These are phyloP conservation scores for Tridacna gigas DNA, from an alignment of 2,888 invertebrate species.

Conservation along the genomic window DNA sequence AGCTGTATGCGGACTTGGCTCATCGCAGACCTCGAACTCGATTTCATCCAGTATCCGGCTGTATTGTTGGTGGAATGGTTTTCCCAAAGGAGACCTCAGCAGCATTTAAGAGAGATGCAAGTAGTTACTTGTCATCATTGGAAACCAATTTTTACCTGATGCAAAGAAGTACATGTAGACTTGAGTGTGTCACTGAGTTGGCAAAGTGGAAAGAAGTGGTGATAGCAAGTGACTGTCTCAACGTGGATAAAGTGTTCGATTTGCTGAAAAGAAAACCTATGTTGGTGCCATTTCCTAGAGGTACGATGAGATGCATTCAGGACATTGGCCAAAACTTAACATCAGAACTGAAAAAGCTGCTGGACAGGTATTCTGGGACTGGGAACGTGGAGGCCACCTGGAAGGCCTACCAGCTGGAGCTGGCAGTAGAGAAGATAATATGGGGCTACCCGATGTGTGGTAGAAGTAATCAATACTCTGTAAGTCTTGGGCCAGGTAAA, in stretches of 20 bases:
- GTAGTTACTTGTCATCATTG: slow-evolving; percentile 35
- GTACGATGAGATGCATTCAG: slow-evolving; percentile 10
- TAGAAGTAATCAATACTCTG: neutral
- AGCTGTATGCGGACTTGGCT: slow-evolving; percentile 20
- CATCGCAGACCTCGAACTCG: slow-evolving; percentile 9
- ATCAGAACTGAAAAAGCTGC: slow-evolving; percentile 21
- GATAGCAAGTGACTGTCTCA: slow-evolving; percentile 23
- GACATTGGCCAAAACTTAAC: slow-evolving; percentile 25
- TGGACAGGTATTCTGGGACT: slow-evolving; percentile 24
- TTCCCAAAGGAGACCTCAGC: neutral
- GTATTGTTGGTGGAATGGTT: neutral
- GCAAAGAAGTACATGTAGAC: slow-evolving; percentile 32
- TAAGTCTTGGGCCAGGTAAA: slow-evolving; percentile 23
- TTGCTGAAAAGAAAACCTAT: slow-evolving; percentile 28
- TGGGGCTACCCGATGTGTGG: slow-evolving; percentile 31
- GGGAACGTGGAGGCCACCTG: slow-evolving; percentile 32
- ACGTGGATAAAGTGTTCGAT: slow-evolving; percentile 4
- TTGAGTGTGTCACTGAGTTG: slow-evolving; percentile 33
- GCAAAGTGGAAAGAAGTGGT: slow-evolving; percentile 1
- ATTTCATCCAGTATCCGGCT: slow-evolving; percentile 15
- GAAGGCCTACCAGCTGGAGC: slow-evolving; percentile 29
- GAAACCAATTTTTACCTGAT: slow-evolving; percentile 29
- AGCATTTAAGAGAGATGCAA: slow-evolving; percentile 20
- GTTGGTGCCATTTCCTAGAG: slow-evolving; percentile 32
- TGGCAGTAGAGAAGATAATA: slow-evolving; percentile 30